Evolutionary conservation across 2,888 invertebrate genomes (phyloP).

Genomic region (Iphiclides podalirius): DNA sequence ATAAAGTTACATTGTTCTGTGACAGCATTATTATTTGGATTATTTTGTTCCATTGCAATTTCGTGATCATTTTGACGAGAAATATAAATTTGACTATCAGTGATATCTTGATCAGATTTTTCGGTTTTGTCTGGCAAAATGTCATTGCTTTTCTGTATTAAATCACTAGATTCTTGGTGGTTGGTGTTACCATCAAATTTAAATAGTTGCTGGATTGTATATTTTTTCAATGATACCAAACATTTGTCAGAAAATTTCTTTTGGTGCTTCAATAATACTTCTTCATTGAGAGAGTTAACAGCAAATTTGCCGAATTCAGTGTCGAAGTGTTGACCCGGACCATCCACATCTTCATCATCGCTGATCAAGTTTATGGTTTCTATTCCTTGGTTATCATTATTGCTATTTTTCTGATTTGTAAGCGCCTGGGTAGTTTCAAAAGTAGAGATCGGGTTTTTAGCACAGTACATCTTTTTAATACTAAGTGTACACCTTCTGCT

Average conservation of each 20-base stretch:
- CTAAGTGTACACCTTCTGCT: slow-evolving; percentile 50
- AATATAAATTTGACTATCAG: too few species aligned
- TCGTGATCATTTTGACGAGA: too few species aligned
- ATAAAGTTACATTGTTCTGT: background rate
- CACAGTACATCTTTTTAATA: slow-evolving; percentile 46
- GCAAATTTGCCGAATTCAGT: slow-evolving; percentile 59
- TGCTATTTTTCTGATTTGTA: background rate
- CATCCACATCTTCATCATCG: slow-evolving; percentile 67
- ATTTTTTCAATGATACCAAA: slow-evolving; percentile 41
- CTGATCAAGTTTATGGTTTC: slow-evolving; percentile 65
- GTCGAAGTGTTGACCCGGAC: slow-evolving; percentile 30
- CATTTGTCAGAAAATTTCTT: slow-evolving; percentile 49
- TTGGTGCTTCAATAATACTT: slow-evolving; percentile 46
- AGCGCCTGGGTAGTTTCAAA: background rate
- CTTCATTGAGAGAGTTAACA: slow-evolving; percentile 35
- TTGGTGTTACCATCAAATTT: slow-evolving; percentile 8
- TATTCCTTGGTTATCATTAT: slow-evolving; percentile 35
- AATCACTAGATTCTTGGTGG: background rate
- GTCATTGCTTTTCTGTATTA: background rate
- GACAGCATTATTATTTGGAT: too few species aligned
- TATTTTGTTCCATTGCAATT: too few species aligned
- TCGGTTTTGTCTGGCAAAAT: background rate
- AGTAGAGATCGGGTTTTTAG: slow-evolving; percentile 28
- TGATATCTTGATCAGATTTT: too few species aligned
- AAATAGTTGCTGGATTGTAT: slow-evolving; percentile 23